Base-by-base conservation (phyloP, 2,113 vertebrate species). In the Tragelaphus scriptus region DNA sequence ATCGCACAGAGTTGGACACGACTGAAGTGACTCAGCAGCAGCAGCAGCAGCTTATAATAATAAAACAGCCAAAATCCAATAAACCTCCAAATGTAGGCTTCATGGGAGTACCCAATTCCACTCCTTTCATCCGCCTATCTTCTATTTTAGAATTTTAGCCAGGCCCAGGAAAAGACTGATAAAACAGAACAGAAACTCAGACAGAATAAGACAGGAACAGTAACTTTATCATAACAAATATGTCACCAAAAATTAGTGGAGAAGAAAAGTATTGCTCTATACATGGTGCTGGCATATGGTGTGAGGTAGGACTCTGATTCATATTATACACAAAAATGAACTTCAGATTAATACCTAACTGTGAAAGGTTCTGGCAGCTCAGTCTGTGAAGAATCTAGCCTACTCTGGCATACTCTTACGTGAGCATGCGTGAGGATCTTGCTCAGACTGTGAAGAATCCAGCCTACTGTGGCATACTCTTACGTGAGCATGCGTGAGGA, bases 61-160 rank as follows among this genome's bases (percentile, higher is more conserved):
- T 21, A 80, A 88, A 68, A 80, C 19, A 81, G 36, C 49, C 6
- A 36, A 75, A 55, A n/a, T 61, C 53, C 56, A 79, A 82, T 86
- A 81, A 75, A 17, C 61, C 17, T 84, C 51, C 63, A 71, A 61
- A 58, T 84, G 55, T 12, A 68, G 55, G 59, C n/a, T 59, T 96
- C n/a, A 6, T 17, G 9, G 7, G 21, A 44, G 3, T 90, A 47
- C 30, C 12, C 7, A n/a, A 0, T 59, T 17, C 4, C 6, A 4
- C 10, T 80, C 16, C 7, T 15, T 51, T 5, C 9, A 3, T 16
- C 17, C 0, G 32, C 47, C 61, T 61, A 36, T 4, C 75, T n/a
- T 47, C 25, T 61, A 36, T 58, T 95, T 89, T 53, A 87, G 71
- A 94, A 55, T 49, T 86, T 90, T 65, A 82, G 23, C 10, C 9